phyloP scores from a whole-genome alignment of 1,140 invertebrate species.

The Drosophila prosaltans region DNA sequence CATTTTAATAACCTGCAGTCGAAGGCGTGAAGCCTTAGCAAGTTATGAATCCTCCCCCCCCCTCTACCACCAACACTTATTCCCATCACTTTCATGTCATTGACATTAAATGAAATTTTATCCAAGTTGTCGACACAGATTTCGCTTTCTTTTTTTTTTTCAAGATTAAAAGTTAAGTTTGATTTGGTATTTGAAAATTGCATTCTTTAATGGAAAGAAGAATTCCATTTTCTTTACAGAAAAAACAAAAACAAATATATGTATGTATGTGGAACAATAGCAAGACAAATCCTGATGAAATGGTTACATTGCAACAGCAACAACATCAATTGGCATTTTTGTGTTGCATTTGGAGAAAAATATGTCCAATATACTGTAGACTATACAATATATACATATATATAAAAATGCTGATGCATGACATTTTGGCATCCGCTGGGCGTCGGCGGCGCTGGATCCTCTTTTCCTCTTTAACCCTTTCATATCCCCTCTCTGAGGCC shows the following conservation, averaged over 20 bases:
- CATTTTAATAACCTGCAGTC: conserved; percentile 65
- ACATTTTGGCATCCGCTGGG: conserved; percentile 47
- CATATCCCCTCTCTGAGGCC: conserved; percentile 40
- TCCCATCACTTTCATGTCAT: conserved; percentile 52
- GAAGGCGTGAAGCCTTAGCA: conserved; percentile 64
- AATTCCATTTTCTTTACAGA: background rate
- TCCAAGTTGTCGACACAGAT: conserved; percentile 53
- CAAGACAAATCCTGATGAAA: conserved; percentile 1
- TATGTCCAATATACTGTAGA: background rate
- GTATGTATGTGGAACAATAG: background rate
- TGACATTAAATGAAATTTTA: conserved; percentile 66
- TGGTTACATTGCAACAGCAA: background rate
- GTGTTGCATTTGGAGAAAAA: conserved; percentile 7
- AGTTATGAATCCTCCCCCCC: conserved; percentile 76
- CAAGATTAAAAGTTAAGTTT: conserved; percentile 5
- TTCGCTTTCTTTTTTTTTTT: background rate
- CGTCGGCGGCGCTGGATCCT: conserved; percentile 3
- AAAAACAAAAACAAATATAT: background rate
- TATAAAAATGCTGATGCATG: conserved; percentile 66
- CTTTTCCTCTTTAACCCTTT: background rate
- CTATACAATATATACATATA: background rate
- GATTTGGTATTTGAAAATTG: conserved; percentile 8
- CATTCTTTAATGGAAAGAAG: background rate
- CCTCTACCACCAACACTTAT: background rate
- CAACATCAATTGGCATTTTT: conserved; percentile 15